These are phyloP conservation scores for Montipora efflorescens DNA, from an alignment of 64 coral and sea anemone genomes.

Conservation along the genomic window DNA sequence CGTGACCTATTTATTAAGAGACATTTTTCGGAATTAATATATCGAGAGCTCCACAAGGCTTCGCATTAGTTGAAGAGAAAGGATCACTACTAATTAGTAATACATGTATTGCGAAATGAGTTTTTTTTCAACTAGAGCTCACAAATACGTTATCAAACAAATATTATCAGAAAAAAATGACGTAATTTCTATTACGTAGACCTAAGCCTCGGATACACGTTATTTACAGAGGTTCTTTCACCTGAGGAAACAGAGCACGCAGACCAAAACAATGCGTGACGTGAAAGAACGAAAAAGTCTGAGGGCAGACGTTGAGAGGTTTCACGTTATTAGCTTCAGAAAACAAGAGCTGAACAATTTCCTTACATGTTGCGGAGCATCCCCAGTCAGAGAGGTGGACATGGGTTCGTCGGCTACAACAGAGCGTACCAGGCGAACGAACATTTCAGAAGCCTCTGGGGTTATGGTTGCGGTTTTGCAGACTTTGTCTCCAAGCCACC, in stretches of 20 bases:
- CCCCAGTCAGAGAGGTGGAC: neutral
- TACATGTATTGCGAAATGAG: too few relatives aligned
- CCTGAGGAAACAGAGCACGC: neutral
- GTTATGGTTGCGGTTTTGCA: constrained; percentile 6
- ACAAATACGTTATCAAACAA: neutral
- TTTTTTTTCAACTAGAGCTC: too few relatives aligned
- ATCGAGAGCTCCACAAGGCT: too few relatives aligned
- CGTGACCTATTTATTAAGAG: too few relatives aligned
- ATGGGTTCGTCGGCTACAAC: neutral
- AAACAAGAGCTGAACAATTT: constrained; percentile 39
- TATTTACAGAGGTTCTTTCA: neutral
- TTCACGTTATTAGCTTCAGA: constrained; percentile 8
- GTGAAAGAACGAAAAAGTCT: constrained; percentile 3
- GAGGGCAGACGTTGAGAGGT: neutral
- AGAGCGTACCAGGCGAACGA: constrained; percentile 9
- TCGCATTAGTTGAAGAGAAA: too few relatives aligned
- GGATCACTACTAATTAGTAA: too few relatives aligned
- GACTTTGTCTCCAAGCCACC: constrained; percentile 27
- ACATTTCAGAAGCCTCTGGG: neutral
- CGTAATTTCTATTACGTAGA: neutral
- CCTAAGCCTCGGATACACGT: neutral
- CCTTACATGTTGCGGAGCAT: neutral
- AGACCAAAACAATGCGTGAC: neutral
- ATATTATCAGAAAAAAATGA: neutral
- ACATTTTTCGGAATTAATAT: too few relatives aligned